Conservation (phyloP, 2,797 vertebrate genomes). For the Oreochromis mossambicus region DNA sequence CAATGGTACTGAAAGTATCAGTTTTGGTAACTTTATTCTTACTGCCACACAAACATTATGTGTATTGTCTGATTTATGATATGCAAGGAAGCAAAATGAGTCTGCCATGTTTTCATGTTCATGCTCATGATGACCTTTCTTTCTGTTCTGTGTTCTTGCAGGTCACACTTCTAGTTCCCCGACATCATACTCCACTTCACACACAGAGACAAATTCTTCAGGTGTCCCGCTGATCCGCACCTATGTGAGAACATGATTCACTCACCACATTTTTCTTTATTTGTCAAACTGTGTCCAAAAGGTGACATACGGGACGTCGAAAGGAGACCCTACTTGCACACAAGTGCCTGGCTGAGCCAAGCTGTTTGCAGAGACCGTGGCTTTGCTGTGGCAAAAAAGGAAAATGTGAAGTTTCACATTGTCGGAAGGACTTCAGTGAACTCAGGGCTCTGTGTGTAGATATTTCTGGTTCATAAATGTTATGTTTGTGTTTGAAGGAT, state of each 20-base stretch:
- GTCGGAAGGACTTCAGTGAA: constrained; percentile 46
- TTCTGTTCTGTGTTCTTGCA: background rate
- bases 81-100: background rate
- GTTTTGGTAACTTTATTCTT: background rate
- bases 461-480: constrained; percentile 33
- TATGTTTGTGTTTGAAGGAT: constrained; percentile 41
- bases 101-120: background rate
- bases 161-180: constrained; percentile 69
- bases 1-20: background rate
- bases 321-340: constrained; percentile 16
- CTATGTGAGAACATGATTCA: constrained; percentile 73
- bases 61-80: background rate
- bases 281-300: background rate
- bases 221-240: constrained; percentile 80
- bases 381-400: background rate
- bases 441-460: constrained; percentile 54
- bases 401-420: constrained; percentile 30
- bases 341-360: constrained; percentile 14
- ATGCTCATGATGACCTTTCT: background rate
- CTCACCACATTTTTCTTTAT: background rate
- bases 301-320: background rate
- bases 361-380: background rate
- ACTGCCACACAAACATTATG: background rate
- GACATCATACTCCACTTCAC: constrained; percentile 77
- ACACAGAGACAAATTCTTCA: constrained; percentile 82